A percentile compares a stretch with the other conserved stretches of the same genome.
Conservation (phyloP, 2,888 invertebrate species). For the Drosophila kanekoi region DNA sequence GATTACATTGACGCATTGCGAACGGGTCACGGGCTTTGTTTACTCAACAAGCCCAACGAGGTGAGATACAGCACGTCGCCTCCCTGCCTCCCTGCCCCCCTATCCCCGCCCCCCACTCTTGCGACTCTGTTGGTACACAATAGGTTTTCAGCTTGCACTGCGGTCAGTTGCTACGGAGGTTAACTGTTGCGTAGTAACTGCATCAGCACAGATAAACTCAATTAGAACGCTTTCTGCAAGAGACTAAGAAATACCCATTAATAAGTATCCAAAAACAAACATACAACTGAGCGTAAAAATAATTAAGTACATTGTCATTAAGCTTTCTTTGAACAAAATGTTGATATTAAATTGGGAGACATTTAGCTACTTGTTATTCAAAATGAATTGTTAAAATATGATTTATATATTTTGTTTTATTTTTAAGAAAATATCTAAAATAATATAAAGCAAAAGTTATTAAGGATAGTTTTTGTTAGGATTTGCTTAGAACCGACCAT, state of each 20-base stretch:
- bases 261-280: neutral
- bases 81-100: neutral
- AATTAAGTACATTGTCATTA: neutral
- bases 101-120: neutral
- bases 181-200: conserved; percentile 12
- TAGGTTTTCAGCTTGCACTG: conserved; percentile 18
- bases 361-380: too few relatives aligned
- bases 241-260: neutral
- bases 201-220: conserved; percentile 6
- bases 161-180: conserved; percentile 17
- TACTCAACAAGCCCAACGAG: conserved; percentile 97
- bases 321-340: too few relatives aligned
- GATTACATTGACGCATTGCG: conserved; percentile 95
- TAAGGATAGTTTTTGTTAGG: too few relatives aligned
- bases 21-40: conserved; percentile 95
- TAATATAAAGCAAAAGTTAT: too few relatives aligned
- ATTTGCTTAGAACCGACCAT: neutral
- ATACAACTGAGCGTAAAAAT: too few relatives aligned
- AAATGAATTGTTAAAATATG: too few relatives aligned
- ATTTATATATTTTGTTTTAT: too few relatives aligned
- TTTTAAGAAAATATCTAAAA: too few relatives aligned
- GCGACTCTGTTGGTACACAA: conserved; percentile 37
- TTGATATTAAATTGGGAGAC: too few relatives aligned
- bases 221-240: neutral
- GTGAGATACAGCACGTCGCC: conserved; percentile 85